Conservation (phyloP, 2,113 vertebrate species). For the Dasyprocta punctata region DNA sequence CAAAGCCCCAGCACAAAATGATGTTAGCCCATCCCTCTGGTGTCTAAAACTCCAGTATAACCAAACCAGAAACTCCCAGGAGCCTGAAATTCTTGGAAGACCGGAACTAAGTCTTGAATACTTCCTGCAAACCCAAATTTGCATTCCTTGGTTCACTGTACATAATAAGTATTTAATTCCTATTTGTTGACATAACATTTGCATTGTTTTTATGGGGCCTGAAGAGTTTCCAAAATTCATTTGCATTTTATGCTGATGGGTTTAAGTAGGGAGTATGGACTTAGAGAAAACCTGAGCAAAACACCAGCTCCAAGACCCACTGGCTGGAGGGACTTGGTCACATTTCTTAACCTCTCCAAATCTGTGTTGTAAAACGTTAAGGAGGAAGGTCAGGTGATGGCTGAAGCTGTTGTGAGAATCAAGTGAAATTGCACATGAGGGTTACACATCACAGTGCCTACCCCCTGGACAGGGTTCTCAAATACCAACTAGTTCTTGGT, state of each 20-base stretch:
- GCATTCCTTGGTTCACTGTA: not conserved
- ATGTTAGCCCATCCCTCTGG: not conserved
- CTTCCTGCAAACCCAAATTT: not conserved
- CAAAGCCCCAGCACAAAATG: not conserved
- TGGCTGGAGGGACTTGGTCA: not conserved
- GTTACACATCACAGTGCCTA: not conserved
- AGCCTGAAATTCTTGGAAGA: not conserved
- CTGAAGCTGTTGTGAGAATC: not conserved
- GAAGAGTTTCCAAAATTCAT: slow-evolving; percentile 24
- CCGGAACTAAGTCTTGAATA: not conserved
- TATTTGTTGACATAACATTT: slow-evolving; percentile 38
- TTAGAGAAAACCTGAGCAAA: not conserved
- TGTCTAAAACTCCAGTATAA: not conserved
- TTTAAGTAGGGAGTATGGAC: not conserved
- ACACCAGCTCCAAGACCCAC: not conserved
- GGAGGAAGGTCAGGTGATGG: not conserved
- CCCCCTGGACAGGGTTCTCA: not conserved
- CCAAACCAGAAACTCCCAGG: not conserved
- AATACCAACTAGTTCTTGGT: not conserved
- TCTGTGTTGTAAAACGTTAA: not conserved
- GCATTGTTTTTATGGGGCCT: not conserved
- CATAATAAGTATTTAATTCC: not conserved
- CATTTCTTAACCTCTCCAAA: not conserved
- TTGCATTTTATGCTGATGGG: not conserved
- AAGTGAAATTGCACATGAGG: not conserved